These are phyloP conservation scores for Cephalopholis sonnerati DNA, from an alignment of 2,113 vertebrate species.

Conservation along the genomic window DNA sequence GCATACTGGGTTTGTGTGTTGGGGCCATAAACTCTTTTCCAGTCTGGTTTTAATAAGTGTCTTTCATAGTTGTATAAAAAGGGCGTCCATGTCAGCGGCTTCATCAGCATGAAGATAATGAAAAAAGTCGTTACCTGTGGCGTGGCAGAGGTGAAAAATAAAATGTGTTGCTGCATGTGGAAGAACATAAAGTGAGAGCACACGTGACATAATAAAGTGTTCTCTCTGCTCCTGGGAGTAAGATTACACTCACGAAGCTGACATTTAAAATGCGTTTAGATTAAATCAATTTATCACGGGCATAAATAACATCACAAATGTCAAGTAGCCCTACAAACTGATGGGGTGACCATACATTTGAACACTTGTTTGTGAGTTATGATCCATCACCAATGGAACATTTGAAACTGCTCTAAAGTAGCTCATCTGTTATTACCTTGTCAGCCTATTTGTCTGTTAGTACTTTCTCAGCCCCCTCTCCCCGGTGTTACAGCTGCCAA, in stretches of 20 bases:
- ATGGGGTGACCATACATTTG: constrained; percentile 19
- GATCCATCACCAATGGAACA: constrained; percentile 42
- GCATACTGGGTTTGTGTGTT: neutral
- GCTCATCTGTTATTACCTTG: constrained; percentile 69
- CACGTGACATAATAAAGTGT: constrained; percentile 10
- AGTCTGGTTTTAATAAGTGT: constrained; percentile 47
- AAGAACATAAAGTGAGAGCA: neutral
- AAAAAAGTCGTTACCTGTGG: neutral
- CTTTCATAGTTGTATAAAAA: constrained; percentile 1
- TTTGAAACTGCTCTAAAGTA: constrained; percentile 34
- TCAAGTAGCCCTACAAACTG: constrained; percentile 33
- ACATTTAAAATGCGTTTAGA: constrained; percentile 53
- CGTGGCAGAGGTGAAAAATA: constrained; percentile 6
- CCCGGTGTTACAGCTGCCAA: constrained; percentile 58
- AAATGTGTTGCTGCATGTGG: neutral
- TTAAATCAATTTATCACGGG: constrained; percentile 23
- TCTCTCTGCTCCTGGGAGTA: neutral
- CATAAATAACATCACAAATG: constrained; percentile 61
- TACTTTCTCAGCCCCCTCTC: constrained; percentile 30
- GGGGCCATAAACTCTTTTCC: neutral
- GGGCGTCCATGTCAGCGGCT: neutral
- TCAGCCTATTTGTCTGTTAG: constrained; percentile 70
- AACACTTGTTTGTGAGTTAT: constrained; percentile 50
- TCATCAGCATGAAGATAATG: constrained; percentile 18
- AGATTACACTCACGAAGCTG: constrained; percentile 18